Percentiles rank a stretch among this genome's conserved stretches.
These are phyloP conservation scores for Hemicrepidius hirtus DNA, from an alignment of 2,888 invertebrate genomes.

Conservation along the genomic window DNA sequence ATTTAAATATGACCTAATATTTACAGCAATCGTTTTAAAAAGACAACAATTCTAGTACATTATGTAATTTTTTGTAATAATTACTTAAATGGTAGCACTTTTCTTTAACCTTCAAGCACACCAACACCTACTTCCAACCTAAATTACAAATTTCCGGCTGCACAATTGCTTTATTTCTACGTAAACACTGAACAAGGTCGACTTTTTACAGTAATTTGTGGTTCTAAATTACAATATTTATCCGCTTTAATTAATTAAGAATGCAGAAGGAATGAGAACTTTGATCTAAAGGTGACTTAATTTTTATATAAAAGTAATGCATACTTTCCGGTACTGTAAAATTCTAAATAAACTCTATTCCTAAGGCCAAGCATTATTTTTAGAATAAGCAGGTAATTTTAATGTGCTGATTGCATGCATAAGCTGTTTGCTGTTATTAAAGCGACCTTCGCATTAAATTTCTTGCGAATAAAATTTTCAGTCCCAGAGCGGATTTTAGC, in stretches of 20 bases:
- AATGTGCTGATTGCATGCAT: conserved; percentile 25
- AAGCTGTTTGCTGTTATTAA: conserved; percentile 19
- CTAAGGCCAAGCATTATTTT: conserved; percentile 20
- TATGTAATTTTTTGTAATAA: conserved; percentile 10
- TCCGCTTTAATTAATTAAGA: background rate
- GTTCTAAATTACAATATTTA: background rate
- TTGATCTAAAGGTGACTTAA: conserved; percentile 35
- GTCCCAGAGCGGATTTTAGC: too few relatives aligned
- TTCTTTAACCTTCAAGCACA: conserved; percentile 34
- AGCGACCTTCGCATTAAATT: conserved; percentile 11
- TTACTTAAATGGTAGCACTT: conserved; percentile 32
- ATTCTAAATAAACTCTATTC: background rate
- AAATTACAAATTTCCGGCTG: conserved; percentile 44
- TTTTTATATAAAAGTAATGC: conserved; percentile 12
- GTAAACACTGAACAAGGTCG: conserved; percentile 35
- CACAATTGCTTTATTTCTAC: conserved; percentile 40
- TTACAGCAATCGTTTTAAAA: background rate
- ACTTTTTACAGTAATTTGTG: conserved; percentile 21
- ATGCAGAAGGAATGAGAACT: background rate
- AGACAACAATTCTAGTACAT: background rate
- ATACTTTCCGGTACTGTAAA: background rate
- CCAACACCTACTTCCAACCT: conserved; percentile 18
- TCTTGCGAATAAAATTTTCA: background rate
- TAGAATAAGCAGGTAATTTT: conserved; percentile 24
- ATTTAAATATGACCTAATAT: too few relatives aligned